Evolutionary conservation across 35 echinoderm and acorn worm genomes (phyloP), one percentile per base, ranked within the genome.

Genomic region (Apostichopus parvimensis): DNA sequence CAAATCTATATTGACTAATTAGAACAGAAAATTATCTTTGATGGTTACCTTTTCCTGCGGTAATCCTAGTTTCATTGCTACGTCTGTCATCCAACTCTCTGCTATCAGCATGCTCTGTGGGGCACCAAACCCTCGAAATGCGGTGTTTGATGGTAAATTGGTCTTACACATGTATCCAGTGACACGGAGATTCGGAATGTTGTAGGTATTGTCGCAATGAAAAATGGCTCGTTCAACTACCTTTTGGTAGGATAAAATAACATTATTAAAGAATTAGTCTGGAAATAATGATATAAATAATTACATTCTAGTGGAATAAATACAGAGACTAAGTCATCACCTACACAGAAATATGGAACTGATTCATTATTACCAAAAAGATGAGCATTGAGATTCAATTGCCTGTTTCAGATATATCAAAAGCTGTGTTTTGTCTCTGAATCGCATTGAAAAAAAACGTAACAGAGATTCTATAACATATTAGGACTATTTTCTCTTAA

Each of bases 161-260:
- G 93, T 94, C 56, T 91, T 94, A 62, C 93, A 94, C 45, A 82
- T 53, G 54, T 94, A 73, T 6, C 87, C 79, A 25, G 21, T 26
- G 13, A 57, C 55, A 14, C 77, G 66, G 4, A 90, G 57, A 52
- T 89, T 90, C 5, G 93, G 93, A n/a, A 94, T 61, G 11, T 90
- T 91, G 68, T 94, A 94, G 20, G 78, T 61, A 61, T 91, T 93
- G 12, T 90, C 76, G 52, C 84, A 65, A 55, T 90, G 85, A 12
- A 90, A 82, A 12, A 93, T 9, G 9, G 86, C 92, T 56, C 86
- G 59, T 21, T 90, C 92, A 45, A 93, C n/a, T 2, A 93, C 92
- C 92, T 93, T 45, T 45, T 45, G 34, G 34, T 45, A 45, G 34
- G 34, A 45, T 4, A 45, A 45, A 45, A 45, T 45, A 45, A 45